phyloP scores from a whole-genome alignment of 2,888 invertebrate genomes.

The Anaspis maculata region DNA sequence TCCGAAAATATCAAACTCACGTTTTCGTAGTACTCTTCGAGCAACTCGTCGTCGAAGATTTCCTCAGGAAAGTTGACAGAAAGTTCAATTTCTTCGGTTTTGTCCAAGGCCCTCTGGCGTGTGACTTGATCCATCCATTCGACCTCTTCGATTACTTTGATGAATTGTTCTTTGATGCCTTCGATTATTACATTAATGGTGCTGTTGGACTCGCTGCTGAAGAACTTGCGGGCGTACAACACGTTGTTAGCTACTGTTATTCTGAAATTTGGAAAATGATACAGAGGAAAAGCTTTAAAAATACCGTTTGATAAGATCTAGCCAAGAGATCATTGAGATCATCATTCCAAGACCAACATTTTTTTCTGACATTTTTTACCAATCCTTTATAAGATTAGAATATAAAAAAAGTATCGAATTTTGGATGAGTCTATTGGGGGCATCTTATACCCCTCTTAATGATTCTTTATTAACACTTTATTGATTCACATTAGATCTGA shows the following conservation, averaged over 20 bases:
- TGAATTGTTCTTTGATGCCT: neutral
- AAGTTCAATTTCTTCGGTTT: neutral
- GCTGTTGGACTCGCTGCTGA: neutral
- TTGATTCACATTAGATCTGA: too few species aligned
- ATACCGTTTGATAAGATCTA: too few species aligned
- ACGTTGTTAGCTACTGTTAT: neutral
- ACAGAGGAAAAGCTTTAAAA: too few species aligned
- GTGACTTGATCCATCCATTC: neutral
- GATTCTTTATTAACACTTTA: too few species aligned
- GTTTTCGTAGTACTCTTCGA: neutral
- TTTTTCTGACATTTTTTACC: too few species aligned
- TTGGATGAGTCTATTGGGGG: too few species aligned
- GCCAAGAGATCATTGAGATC: too few species aligned
- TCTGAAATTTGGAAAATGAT: neutral
- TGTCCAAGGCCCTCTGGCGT: neutral
- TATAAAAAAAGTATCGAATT: too few species aligned
- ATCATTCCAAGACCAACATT: too few species aligned
- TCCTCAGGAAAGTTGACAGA: neutral
- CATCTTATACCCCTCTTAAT: too few species aligned
- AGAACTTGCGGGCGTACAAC: neutral
- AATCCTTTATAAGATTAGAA: too few species aligned
- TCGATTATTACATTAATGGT: neutral
- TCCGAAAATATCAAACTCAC: neutral
- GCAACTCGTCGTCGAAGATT: neutral
- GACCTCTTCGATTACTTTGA: neutral